These are phyloP conservation scores for Zalophus californianus DNA, from an alignment of 2,797 vertebrate genomes.

Conservation along the genomic window DNA sequence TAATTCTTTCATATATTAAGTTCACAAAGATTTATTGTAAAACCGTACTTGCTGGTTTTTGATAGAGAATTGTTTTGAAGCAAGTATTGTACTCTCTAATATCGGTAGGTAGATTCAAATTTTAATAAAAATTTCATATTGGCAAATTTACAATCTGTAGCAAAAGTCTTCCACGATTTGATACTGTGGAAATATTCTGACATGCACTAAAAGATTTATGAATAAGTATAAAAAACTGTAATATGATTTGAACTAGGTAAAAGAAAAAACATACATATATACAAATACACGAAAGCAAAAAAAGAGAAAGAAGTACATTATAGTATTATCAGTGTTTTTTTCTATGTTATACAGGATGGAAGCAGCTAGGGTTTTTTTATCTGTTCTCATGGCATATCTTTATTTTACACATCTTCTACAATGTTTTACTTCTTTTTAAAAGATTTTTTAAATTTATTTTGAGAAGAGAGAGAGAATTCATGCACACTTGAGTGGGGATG, in stretches of 20 bases:
- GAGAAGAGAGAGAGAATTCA: background rate
- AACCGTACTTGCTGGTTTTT: background rate
- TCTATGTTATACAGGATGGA: background rate
- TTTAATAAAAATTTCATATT: slow-evolving; percentile 37
- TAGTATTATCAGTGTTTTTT: background rate
- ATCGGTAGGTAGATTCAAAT: background rate
- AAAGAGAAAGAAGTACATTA: background rate
- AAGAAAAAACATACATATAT: background rate
- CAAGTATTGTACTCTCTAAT: background rate
- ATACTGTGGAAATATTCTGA: background rate
- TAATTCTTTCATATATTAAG: background rate
- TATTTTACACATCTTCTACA: background rate
- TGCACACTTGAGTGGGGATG: background rate
- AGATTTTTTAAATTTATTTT: background rate
- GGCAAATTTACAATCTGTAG: background rate
- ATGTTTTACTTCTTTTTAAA: background rate
- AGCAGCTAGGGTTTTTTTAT: background rate
- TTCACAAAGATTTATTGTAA: background rate
- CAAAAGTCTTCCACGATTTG: background rate
- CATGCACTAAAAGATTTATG: background rate
- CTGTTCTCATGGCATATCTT: background rate
- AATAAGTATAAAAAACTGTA: background rate
- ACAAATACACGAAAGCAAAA: background rate
- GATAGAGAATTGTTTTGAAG: background rate
- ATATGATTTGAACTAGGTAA: background rate